Base-by-base conservation (phyloP, 2,888 invertebrate genomes). In the Itoplectis maculator region DNA sequence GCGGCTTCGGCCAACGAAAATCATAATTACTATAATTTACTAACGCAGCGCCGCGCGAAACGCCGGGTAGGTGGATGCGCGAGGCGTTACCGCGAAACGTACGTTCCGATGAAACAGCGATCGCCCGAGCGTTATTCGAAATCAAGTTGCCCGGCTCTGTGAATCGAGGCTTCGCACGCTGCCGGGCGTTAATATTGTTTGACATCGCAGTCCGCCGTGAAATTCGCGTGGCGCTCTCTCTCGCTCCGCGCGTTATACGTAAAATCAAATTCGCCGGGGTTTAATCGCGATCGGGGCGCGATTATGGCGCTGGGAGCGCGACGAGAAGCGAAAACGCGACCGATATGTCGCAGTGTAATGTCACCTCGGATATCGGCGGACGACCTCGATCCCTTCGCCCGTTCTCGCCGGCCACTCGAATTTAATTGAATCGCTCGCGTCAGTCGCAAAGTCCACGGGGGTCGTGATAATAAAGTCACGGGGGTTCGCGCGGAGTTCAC, bases 251-350 rank as follows among this genome's bases (percentile, higher is more conserved):
- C 40, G 68, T 73, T 69, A 40, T 69, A 79, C 81, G 29, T 82
- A 74, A 82, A 81, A 84, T 86, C 81, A 75, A 82, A 87, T 86
- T 82, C 80, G 85, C 85, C 81, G 69, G 85, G 77, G 77, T 85
- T 86, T 81, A 83, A 85, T 79, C 79, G 70, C 82, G 81, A 81
- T 79, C 83, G 82, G 82, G 82, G 82, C 79, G 84, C 81, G 83
- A 87, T 84, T 85, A 85, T 87, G 81, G 74, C 79, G 77, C 83
- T 75, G 49, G 7, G 51, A 49, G 42, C 13, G 18, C 37, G 45
- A 11, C 29, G 65, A 35, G 68, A 73, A 47, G 49, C 18, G 77
- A 74, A 78, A 80, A 61, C 42, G 18, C 61, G 18, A 45, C 69
- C 35, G 8, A 56, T 23, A 61, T 42, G 70, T n/a, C 42, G 68